Evolutionary conservation across 2,113 vertebrate genomes (phyloP).

Genomic region (Nestor notabilis): DNA sequence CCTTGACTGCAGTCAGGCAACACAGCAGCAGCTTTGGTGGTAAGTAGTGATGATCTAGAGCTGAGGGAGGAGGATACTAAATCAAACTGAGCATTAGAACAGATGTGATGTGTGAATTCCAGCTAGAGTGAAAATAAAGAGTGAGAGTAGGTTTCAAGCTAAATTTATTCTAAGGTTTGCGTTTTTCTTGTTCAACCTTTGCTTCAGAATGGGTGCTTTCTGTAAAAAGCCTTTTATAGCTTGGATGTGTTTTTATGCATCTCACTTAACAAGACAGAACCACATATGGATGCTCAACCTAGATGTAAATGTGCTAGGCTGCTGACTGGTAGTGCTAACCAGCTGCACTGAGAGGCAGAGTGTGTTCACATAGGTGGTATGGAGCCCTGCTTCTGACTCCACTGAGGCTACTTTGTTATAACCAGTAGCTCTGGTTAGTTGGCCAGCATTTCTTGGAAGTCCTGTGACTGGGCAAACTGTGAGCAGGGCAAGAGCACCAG

Average conservation of each 20-base stretch:
- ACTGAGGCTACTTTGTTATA: background rate
- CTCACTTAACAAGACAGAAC: background rate
- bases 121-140: background rate
- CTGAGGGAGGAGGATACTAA: background rate
- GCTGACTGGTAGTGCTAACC: rapidly evolving
- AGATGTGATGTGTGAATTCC: background rate
- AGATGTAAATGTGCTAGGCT: background rate
- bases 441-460: background rate
- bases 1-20: background rate
- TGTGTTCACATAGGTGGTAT: rapidly evolving
- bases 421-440: background rate
- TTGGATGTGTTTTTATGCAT: background rate
- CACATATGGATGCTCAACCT: rapidly evolving
- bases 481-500: background rate
- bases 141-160: background rate
- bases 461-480: background rate
- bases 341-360: background rate
- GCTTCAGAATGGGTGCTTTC: background rate
- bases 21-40: background rate
- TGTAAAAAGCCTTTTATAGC: background rate
- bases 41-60: background rate
- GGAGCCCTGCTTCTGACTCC: background rate
- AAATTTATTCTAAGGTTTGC: background rate
- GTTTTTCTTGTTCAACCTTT: background rate
- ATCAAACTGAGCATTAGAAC: background rate